Evolutionary conservation across 1,140 invertebrate species (phyloP), one percentile per base, ranked within the genome.

Genomic region (Manduca sexta): DNA sequence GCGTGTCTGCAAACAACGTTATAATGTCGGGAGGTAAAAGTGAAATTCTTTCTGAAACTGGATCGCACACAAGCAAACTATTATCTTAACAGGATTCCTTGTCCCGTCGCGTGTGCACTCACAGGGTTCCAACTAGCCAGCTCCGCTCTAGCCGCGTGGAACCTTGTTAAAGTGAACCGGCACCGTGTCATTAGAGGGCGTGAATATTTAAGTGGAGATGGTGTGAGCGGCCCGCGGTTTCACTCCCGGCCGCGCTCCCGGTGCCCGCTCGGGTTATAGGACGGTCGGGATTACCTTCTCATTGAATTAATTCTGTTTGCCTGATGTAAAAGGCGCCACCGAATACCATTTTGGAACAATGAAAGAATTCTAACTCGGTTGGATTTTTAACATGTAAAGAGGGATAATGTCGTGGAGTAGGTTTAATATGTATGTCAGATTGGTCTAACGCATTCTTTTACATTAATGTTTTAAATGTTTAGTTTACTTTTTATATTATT

Each of bases 131-230:
- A 26, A 26, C 21, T 26, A 26, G 21, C 21, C 8, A 3, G 21
- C 21, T 26, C 21, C 4, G 21, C 33, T 52, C 21, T 61, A 51
- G 49, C 39, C 51, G 44, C 48, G 30, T 61, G 61, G 64, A 51
- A 66, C 56, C 59, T 64, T 73, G 64, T 72, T 62, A 64, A 54
- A 65, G 72, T 52, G 62, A 60, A 46, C 60, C 64, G 56, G 60
- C 63, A 61, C 60, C 66, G 66, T 74, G 75, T 74, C 73, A 79
- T 79, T 79, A 76, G 75, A 71, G 65, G 69, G 71, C 65, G 65
- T 79, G 71, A 79, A 79, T 79, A 79, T 76, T 79, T 79, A 69
- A 79, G 62, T 59, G 58, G 64, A 73, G 60, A 64, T 52, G 67
- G 63, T 65, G 63, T 61, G 52, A 41, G 44, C 56, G 52, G 53